A percentile compares a stretch with the other conserved stretches of the same genome.
phyloP scores from a whole-genome alignment of 2,113 vertebrate genomes.

The Tenebrosternarchus preto region DNA sequence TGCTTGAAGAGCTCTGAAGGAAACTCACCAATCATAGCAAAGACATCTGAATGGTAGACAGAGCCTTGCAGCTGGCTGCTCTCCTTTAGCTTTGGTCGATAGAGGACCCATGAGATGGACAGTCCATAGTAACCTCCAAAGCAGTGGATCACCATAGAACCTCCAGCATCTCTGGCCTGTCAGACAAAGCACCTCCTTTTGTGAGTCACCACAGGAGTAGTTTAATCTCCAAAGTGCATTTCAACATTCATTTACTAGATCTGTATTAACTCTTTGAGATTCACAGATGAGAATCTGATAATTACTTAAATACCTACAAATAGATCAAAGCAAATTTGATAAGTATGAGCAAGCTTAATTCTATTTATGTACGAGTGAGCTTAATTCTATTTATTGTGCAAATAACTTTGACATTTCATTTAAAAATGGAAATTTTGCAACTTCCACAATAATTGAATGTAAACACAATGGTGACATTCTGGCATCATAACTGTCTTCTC shows the following conservation, averaged over 20 bases:
- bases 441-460: no score
- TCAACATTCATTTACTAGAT: not conserved
- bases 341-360: not conserved
- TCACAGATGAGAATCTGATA: not conserved
- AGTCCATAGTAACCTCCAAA: constrained; percentile 97
- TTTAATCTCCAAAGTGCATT: not conserved
- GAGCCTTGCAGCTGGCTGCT: constrained; percentile 82
- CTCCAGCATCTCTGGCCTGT: constrained; percentile 92
- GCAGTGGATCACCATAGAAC: constrained; percentile 96
- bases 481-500: no score
- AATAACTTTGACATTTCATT: no score
- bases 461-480: no score
- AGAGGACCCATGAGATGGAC: constrained; percentile 86
- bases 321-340: not conserved
- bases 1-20: not conserved
- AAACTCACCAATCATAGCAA: constrained; percentile 90
- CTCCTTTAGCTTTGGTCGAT: constrained; percentile 84
- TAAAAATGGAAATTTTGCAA: no score
- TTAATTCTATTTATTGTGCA: no score
- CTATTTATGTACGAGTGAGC: no score
- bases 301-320: not conserved
- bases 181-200: not conserved
- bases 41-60: constrained; percentile 88
- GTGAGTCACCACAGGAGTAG: not conserved
- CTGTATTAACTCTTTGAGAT: not conserved